Base-by-base conservation (phyloP, 2,797 vertebrate genomes). In the Perodicticus potto region DNA sequence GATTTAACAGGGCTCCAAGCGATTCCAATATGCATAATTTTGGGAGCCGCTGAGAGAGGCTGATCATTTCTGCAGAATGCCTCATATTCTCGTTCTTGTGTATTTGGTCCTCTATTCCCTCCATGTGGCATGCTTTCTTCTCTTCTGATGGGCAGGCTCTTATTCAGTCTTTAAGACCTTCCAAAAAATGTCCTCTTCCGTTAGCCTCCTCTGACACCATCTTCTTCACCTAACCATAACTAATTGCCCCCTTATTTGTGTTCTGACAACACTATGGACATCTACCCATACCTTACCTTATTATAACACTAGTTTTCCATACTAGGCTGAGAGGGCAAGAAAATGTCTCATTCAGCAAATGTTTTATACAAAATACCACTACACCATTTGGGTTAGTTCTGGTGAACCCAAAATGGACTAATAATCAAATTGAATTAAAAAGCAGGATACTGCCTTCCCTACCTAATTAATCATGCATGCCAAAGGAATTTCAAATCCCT, bases 331-430 rank as follows among this genome's bases (percentile, higher is more conserved):
- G 32, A 86, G 11, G 25, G 13, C 22, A 91, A 37, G 13, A 81
- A 93, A 91, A 78, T 72, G 49, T 81, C 57, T 77, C 57, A 57
- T 49, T 93, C 32, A 74, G 72, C 85, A 94, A 93, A 78, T 81
- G 65, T 23, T 92, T 94, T 86, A 45, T 65, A 45, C 43, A 84
- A 84, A 82, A 22, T 61, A 72, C n/a, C 45, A 55, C 0, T 40
- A 40, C 40, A 40, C n/a, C 2, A n/a, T 34, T 80, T 80, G 25
- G 82, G 40, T 45, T 83, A 22, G 55, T 65, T 85, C 37, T 76
- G 69, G 25, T 82, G 45, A 94, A 27, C 10, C 27, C 40, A 87
- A 89, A 76, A 91, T 76, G 89, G 73, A 90, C 82, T 74, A 70
- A 67, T 37, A 5, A 57, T 25, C 37, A 91, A 88, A 34, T 45